A percentile compares a stretch with the other conserved stretches of the same genome.
Evolutionary conservation across 2,888 invertebrate species (phyloP).

Genomic region (Tryphoninae sp.): DNA sequence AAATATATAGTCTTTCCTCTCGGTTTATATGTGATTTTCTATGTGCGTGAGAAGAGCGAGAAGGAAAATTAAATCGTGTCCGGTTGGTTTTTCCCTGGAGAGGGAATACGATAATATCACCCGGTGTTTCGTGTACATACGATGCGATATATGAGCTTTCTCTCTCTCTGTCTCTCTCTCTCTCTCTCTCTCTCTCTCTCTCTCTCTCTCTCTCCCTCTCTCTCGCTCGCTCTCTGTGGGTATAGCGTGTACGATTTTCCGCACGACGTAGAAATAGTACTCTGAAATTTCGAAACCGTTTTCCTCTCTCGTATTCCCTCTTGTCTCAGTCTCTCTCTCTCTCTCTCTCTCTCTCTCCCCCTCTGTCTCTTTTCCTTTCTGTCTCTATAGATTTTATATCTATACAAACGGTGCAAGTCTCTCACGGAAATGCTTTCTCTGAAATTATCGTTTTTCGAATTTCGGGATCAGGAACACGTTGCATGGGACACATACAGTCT

Average conservation of each 20-base stretch:
- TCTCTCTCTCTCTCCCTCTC: neutral
- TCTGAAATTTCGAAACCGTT: constrained; percentile 48
- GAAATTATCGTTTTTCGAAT: constrained; percentile 36
- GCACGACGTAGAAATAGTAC: constrained; percentile 48
- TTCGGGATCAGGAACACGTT: neutral
- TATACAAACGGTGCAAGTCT: neutral
- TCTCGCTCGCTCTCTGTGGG: neutral
- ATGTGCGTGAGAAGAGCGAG: neutral
- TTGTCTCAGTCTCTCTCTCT: neutral
- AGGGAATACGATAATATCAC: constrained; percentile 49
- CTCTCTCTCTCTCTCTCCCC: constrained; percentile 1
- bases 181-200: neutral
- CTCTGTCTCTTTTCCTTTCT: neutral
- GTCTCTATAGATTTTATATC: neutral
- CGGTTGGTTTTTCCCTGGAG: constrained; percentile 51
- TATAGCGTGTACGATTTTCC: constrained; percentile 33
- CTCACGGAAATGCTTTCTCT: constrained; percentile 3
- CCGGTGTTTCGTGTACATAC: neutral
- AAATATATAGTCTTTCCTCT: constrained; percentile 25
- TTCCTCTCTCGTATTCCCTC: constrained; percentile 30
- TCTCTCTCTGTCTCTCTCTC: neutral
- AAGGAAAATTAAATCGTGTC: constrained; percentile 59
- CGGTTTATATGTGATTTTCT: neutral
- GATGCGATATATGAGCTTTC: neutral
- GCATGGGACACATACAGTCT: neutral